Conservation (phyloP, 2,113 vertebrate species). For the Cyanoliseus patagonus region DNA sequence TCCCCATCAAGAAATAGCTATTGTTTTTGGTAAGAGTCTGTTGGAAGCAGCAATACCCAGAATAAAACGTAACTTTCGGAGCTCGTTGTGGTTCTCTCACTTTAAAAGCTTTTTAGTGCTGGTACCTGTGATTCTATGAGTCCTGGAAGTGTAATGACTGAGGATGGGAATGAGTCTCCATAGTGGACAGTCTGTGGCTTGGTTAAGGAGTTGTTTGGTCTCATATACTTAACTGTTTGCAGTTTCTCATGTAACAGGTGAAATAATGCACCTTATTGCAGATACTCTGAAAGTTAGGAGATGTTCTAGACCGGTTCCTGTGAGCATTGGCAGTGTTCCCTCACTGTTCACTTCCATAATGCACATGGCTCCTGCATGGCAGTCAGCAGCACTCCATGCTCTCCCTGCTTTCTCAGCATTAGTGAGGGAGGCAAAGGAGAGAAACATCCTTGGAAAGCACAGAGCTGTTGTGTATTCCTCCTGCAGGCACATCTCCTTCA, state of each 20-base stretch:
- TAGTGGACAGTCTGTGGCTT: fast-evolving
- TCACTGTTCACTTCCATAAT: background rate
- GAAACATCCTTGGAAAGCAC: background rate
- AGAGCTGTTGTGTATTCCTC: background rate
- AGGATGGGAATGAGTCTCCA: background rate
- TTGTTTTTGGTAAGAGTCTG: background rate
- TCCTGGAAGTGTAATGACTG: background rate
- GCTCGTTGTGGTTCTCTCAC: fast-evolving
- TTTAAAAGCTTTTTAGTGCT: background rate
- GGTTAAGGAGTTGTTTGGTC: background rate
- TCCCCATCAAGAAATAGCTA: background rate
- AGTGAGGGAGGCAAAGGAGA: background rate
- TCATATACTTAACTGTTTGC: background rate
- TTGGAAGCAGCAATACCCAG: background rate
- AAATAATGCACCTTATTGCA: background rate
- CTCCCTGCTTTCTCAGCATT: background rate
- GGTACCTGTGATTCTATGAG: background rate
- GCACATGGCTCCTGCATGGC: fast-evolving
- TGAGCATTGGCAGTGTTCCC: background rate
- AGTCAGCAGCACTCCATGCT: background rate
- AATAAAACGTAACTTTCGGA: background rate
- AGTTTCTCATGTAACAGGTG: background rate
- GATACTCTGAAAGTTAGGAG: background rate
- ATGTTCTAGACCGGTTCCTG: background rate
- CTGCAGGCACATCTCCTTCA: conserved; percentile 92